Evolutionary conservation across 2,888 invertebrate genomes (phyloP), one percentile per base, ranked within the genome.

Genomic region (Fragum whitleyi): DNA sequence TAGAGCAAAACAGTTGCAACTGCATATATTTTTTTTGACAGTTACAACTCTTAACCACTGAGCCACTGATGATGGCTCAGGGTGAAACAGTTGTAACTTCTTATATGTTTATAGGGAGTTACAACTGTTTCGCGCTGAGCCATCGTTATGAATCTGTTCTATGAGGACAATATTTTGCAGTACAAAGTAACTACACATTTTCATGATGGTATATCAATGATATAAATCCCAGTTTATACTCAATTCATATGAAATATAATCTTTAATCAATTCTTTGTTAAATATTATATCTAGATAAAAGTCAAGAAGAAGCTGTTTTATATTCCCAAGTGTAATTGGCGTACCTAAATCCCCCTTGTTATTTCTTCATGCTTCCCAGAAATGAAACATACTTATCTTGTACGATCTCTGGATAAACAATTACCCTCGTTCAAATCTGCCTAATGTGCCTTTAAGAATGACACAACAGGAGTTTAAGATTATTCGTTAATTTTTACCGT

Each of bases 371-470:
- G 70, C 55, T 70, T 57, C 70, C 36, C 55, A 32, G 29, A 70
- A 53, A 29, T 70, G 21, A 53, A 53, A 70, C 70, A 70, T 70
- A 55, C 65, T 65, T 65, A 65, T 65, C 65, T 65, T 65, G 65
- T 65, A 21, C 5, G 32, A 65, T 65, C 65, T 65, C 65, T 65
- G 65, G 21, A 21, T 65, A 42, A 65, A 42, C 65, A 65, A 65
- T 65, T 65, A 65, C 14, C 42, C 11, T 7, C 36, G 42, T 65
- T 42, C 65, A 23, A 65, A 65, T 65, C 65, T 9, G 23, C 29
- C 42, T 65, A 42, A 42, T 42, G 65, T 42, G 39, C 47, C 21
- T 26, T 39, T 65, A 42, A 65, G 65, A 39, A 65, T 65, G 42
- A 65, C 39, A 42, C 65, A 65, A 42, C 65, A 57, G 57, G 26